A percentile compares a stretch with the other conserved stretches of the same genome.
These are phyloP conservation scores for Ammodytes marinus DNA, from an alignment of 2,113 vertebrate species.

Conservation along the genomic window DNA sequence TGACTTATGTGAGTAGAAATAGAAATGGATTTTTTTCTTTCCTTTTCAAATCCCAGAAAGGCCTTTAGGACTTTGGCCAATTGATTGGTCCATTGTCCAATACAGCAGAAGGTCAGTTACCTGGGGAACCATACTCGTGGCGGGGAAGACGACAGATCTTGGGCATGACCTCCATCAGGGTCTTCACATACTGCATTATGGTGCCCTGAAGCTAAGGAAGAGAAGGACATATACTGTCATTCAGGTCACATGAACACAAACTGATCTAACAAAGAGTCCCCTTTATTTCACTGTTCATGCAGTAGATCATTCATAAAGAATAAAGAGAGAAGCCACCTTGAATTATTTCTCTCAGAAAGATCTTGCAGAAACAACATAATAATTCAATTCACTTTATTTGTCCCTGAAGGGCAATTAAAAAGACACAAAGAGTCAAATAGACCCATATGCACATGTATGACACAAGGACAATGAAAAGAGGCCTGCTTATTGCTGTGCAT, in stretches of 20 bases:
- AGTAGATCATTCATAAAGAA: not conserved
- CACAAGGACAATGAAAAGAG: too few relatives aligned
- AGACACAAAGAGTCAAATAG: too few relatives aligned
- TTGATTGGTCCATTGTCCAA: not conserved
- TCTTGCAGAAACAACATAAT: too few relatives aligned
- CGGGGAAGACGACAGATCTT: constrained; percentile 97
- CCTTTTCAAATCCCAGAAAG: not conserved
- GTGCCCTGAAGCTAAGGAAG: constrained; percentile 93
- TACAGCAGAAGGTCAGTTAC: constrained; percentile 73
- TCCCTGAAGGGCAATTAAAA: too few relatives aligned
- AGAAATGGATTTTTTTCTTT: too few relatives aligned
- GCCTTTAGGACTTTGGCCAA: not conserved
- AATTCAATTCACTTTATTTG: too few relatives aligned
- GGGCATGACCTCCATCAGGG: constrained; percentile 99
- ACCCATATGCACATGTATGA: too few relatives aligned
- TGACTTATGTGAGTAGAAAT: too few relatives aligned
- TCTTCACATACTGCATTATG: constrained; percentile 98
- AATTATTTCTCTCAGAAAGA: too few relatives aligned
- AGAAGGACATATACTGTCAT: not conserved
- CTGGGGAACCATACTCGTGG: constrained; percentile 97
- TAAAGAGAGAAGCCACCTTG: not conserved
- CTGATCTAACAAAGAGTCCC: too few relatives aligned
- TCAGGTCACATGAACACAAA: not conserved
- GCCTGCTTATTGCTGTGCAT: too few relatives aligned
- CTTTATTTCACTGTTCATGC: not conserved